Base-by-base conservation (phyloP, 2,888 invertebrate species). In the Oegoconia quadripuncta region DNA sequence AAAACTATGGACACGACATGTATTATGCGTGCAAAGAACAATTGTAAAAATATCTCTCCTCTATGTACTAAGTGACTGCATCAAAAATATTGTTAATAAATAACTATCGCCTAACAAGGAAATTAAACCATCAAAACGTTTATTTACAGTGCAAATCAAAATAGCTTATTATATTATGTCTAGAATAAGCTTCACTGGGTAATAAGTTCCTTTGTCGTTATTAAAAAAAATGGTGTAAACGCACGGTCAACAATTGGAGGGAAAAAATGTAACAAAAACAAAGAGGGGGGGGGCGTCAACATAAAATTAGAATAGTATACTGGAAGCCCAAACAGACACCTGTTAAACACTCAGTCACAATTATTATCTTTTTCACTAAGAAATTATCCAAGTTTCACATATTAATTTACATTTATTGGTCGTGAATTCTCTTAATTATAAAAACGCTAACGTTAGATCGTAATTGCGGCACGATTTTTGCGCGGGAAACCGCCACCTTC, bases 291-390 rank as follows among this genome's bases (percentile, higher is more conserved):
- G 64, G 77, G 66, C 73, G 55, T 74, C 65, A 72, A 80, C 79
- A 59, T 54, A 72, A 75, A 59, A 59, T 46, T 56, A 52, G 68
- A 74, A 71, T 77, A 79, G 72, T 72, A 64, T 81, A 83, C 74
- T 87, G 86, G 86, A 87, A 87, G 86, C 86, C 86, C 86, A 55
- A 73, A 82, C 83, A 83, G 82, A 84, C 79, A 80, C 72, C 81
- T 75, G 77, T 76, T 72, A 73, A 76, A 81, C 81, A 71, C 67
- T 82, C 83, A 86, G 84, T 84, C 84, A 70, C 72, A 53, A 74
- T 82, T 77, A 82, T 77, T 78, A 81, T 78, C 74, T 71, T 72
- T 75, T 64, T 79, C 74, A 80, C 79, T 82, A 83, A 78, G 75
- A 81, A 82, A 80, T 77, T 72, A 74, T 71, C 59, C 59, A 66